phyloP scores from a whole-genome alignment of 1,140 invertebrate genomes.

The Ceratina calcarata region DNA sequence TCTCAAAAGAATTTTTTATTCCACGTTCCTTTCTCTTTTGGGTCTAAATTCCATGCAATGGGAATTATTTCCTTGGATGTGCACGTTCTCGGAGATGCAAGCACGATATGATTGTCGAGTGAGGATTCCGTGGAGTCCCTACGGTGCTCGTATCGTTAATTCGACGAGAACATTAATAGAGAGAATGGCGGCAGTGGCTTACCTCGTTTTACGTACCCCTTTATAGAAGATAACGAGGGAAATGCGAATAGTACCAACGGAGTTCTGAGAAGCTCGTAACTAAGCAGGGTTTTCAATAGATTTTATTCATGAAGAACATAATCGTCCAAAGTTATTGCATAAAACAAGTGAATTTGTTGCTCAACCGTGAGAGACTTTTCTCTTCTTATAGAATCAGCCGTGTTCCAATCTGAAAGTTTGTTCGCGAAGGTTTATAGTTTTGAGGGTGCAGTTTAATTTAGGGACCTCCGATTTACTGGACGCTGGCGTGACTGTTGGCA shows the following conservation, averaged over 20 bases:
- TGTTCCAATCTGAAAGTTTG: neutral
- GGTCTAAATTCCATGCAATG: neutral
- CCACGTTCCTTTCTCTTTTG: neutral
- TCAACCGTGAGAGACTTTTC: too few relatives aligned
- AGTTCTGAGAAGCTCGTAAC: too few relatives aligned
- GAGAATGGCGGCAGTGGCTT: too few relatives aligned
- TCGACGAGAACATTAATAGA: constrained; percentile 15
- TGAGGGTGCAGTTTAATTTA: neutral
- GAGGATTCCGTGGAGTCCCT: too few relatives aligned
- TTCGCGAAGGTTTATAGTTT: neutral
- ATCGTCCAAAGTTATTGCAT: too few relatives aligned
- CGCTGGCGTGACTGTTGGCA: neutral
- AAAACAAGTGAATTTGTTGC: too few relatives aligned
- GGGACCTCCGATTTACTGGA: neutral
- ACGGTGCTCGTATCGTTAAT: neutral
- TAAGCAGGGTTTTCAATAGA: too few relatives aligned
- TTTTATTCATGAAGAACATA: too few relatives aligned
- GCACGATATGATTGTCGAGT: neutral
- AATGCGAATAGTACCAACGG: neutral
- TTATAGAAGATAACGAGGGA: neutral
- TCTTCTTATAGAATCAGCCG: too few relatives aligned
- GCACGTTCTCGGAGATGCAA: neutral
- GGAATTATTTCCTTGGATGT: neutral
- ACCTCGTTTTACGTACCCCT: neutral
- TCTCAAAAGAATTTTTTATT: constrained; percentile 4